These are phyloP conservation scores for Sebastes miniatus DNA, from an alignment of 2,797 vertebrate genomes.

Conservation along the genomic window DNA sequence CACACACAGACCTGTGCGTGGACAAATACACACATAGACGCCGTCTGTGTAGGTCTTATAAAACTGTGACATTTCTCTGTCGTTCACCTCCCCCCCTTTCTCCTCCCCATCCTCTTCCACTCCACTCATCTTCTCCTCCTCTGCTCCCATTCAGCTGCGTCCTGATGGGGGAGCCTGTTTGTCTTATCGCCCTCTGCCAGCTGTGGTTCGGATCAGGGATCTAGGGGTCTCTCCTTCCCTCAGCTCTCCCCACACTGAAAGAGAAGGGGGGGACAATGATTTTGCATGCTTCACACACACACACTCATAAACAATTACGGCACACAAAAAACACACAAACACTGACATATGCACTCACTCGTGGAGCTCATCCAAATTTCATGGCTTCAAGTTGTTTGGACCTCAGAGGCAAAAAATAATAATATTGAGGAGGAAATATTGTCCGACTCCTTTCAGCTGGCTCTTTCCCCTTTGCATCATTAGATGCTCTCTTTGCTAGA, in stretches of 20 bases:
- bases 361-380: constrained; percentile 43
- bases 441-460: constrained; percentile 13
- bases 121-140: constrained; percentile 43
- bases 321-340: constrained; percentile 30
- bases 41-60: constrained; percentile 29
- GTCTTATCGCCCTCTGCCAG: constrained; percentile 75
- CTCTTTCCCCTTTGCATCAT: constrained; percentile 18
- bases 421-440: constrained; percentile 35
- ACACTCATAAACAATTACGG: constrained; percentile 45
- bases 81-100: background rate
- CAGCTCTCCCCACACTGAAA: constrained; percentile 49
- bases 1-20: background rate
- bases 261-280: constrained; percentile 47
- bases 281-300: constrained; percentile 59
- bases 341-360: constrained; percentile 4
- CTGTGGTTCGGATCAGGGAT: constrained; percentile 64
- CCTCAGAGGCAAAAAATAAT: constrained; percentile 24
- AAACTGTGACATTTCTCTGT: constrained; percentile 64
- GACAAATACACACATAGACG: constrained; percentile 1
- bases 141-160: constrained; percentile 54
- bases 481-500: constrained; percentile 34
- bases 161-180: constrained; percentile 46
- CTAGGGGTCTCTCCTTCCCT: constrained; percentile 57
- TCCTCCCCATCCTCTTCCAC: background rate
- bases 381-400: constrained; percentile 30